Conservation (phyloP, 1,140 invertebrate genomes). For the Centruroides sculpturatus region DNA sequence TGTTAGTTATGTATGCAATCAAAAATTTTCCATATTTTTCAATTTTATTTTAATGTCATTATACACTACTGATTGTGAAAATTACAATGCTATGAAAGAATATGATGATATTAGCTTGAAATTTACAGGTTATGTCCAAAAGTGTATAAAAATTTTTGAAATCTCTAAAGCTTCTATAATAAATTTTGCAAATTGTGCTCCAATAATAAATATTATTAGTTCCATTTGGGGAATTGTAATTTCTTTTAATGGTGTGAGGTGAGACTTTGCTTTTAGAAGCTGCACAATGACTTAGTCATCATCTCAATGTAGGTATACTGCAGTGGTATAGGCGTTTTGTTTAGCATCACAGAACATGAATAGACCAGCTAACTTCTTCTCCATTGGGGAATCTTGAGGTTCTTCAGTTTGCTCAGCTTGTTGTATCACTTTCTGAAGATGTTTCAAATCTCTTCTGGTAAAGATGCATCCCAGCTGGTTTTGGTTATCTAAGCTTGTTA, state of each 20-base stretch:
- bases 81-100: background rate
- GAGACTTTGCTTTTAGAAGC: too few relatives aligned
- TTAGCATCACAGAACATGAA: too few relatives aligned
- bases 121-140: conserved; percentile 1
- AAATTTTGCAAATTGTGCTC: background rate
- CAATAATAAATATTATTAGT: background rate
- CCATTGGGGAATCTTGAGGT: too few relatives aligned
- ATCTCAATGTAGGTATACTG: too few relatives aligned
- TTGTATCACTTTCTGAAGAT: background rate
- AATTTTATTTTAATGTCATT: background rate
- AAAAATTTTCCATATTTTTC: too few relatives aligned
- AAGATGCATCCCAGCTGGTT: background rate
- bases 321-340: too few relatives aligned
- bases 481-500: conserved; percentile 5
- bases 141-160: background rate
- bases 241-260: background rate
- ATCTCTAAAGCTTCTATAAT: background rate
- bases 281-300: too few relatives aligned
- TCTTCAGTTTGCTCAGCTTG: too few relatives aligned
- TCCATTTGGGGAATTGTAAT: conserved; percentile 1
- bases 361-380: too few relatives aligned
- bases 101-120: background rate
- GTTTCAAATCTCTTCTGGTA: background rate
- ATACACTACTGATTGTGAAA: background rate
- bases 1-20: too few relatives aligned